These are phyloP conservation scores for Sebastes hubbsi DNA, from an alignment of 2,797 vertebrate genomes.

Conservation along the genomic window DNA sequence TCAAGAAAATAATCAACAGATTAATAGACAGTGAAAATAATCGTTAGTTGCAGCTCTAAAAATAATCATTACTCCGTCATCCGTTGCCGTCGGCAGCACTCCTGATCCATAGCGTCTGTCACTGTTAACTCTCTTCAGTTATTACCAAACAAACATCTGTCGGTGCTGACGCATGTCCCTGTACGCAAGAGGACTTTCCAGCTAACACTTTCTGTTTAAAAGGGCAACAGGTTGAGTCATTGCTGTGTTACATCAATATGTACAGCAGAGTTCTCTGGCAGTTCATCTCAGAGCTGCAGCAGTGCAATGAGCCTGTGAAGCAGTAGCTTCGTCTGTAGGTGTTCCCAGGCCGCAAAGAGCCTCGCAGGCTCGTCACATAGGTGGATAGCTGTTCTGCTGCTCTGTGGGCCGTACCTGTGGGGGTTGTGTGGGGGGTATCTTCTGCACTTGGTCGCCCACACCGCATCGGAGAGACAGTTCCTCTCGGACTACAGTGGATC, in stretches of 20 bases:
- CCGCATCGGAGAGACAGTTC: constrained; percentile 1
- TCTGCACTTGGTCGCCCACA: constrained; percentile 21
- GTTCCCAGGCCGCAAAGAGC: constrained; percentile 46
- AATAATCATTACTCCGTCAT: no score
- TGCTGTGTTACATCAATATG: constrained; percentile 5
- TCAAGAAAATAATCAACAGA: no score
- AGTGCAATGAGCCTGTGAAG: background rate
- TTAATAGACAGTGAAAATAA: background rate
- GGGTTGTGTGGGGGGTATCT: constrained; percentile 18
- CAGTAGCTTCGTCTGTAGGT: constrained; percentile 16
- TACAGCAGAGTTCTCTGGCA: background rate
- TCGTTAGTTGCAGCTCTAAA: background rate
- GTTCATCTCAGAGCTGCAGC: background rate
- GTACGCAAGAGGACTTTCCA: background rate
- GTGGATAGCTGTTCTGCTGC: constrained; percentile 65
- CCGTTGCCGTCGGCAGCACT: background rate
- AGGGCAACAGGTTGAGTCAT: constrained; percentile 2
- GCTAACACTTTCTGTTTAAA: background rate
- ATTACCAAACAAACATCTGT: constrained; percentile 3
- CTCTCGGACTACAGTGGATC: constrained; percentile 11
- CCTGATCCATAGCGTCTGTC: background rate
- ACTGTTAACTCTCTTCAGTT: background rate
- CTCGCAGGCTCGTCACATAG: constrained; percentile 46
- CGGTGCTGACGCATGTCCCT: background rate
- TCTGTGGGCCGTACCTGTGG: constrained; percentile 47